These are phyloP conservation scores for Hydropotes inermis DNA, from an alignment of 2,113 vertebrate species.

Conservation along the genomic window DNA sequence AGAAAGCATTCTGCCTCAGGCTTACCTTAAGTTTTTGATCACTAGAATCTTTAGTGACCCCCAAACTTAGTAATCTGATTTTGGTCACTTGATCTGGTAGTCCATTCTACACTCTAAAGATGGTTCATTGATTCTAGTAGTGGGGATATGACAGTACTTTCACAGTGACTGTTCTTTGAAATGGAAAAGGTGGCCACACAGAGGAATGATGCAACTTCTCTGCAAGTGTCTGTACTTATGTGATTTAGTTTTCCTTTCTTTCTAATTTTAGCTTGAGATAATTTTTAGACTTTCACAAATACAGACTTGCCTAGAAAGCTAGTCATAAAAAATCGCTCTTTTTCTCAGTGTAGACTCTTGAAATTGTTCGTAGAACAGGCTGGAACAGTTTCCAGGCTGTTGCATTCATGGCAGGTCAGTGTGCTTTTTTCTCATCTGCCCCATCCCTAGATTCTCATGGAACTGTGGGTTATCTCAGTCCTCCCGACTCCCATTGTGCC, in stretches of 20 bases:
- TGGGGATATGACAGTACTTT: rapidly evolving
- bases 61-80: neutral
- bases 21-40: neutral
- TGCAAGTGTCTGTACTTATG: neutral
- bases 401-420: neutral
- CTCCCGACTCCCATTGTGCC: neutral
- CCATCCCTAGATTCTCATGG: neutral
- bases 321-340: neutral
- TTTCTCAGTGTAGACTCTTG: neutral
- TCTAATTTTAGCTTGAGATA: neutral
- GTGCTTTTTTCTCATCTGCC: neutral
- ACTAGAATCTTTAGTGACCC: neutral
- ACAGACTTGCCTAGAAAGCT: neutral
- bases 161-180: neutral
- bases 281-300: neutral
- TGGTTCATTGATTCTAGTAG: neutral
- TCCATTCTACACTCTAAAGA: neutral
- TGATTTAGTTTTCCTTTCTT: neutral
- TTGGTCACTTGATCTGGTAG: neutral
- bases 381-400: neutral
- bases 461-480: neutral
- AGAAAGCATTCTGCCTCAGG: neutral
- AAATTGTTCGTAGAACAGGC: neutral
- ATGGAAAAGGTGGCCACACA: neutral
- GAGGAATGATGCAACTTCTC: neutral